Base-by-base conservation (phyloP, 1,140 invertebrate species). In the Nebria ingens region DNA sequence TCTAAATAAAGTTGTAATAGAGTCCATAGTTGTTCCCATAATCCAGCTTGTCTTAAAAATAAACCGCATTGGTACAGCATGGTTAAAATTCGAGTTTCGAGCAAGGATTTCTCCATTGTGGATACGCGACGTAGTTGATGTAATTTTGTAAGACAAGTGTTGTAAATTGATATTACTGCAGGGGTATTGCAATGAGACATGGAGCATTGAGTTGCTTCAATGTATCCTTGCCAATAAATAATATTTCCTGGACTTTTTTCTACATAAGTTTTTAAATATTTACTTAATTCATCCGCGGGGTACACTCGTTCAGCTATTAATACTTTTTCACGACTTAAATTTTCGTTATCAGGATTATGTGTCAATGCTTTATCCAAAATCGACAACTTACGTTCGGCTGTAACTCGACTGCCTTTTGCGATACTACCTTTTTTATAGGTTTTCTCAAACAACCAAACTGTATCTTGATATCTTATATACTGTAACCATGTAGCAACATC, bases 1-100 rank as follows among this genome's bases (percentile, higher is more conserved):
- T 75, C 76, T 2, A 84, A 61, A 61, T 81, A 79, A 51, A 82
- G 63, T 52, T 77, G 71, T 9, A 84, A 69, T 4, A 82, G 66
- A 50, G 78, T 79, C 73, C 80, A 82, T 64, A 85, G 76, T 60
- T 79, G 78, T 64, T 83, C 83, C 70, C 73, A 79, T 19, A 83
- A 67, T 2, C 81, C 80, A 50, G 78, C 73, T 64, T 86, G 83
- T 21, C 81, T 75, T n/a, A 86, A 62, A 64, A 84, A 84, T 19
- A 79, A 68, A 3, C 80, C 72, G 61, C 77, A 82, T 55, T 79
- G 76, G 59, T 78, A 76, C 21, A 83, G 68, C 56, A 83, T 70
- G 50, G 62, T 65, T 21, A 76, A 60, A 66, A 77, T 77, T 22
- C 69, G 64, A 12, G 67, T 64, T 58, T 76, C 75, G 13, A 68